Evolutionary conservation across 2,797 vertebrate genomes (phyloP), one percentile per base, ranked within the genome.

Genomic region (Spondyliosoma cantharus): DNA sequence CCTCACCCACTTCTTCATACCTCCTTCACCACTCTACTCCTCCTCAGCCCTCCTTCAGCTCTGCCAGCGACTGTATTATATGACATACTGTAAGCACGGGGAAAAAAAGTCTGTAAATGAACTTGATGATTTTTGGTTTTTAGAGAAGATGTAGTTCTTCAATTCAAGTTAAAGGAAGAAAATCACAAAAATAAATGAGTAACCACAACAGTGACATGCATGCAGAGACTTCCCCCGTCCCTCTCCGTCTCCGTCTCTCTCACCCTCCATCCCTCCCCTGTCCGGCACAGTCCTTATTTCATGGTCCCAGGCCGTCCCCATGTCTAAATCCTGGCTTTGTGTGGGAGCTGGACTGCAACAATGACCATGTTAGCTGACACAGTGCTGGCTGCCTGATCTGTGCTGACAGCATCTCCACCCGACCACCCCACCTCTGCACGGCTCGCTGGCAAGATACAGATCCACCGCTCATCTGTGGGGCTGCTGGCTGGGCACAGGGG

Each of bases 261-360:
- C 53, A 16, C 19, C 73, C 42, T 16, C 17, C 64, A 4, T 71
- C 68, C 52, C 48, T 4, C 46, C 49, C 16, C 56, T 58, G 27
- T 57, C 65, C 25, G 3, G 27, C 24, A 64, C 69, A 19, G 80
- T 74, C 69, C 78, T 76, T 52, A 70, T 82, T 74, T 62, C 50
- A 48, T 52, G 69, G 43, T 78, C 77, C 62, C 29, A 7, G 42
- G 48, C 8, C 69, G 48, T 56, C 54, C 60, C 49, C 15, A 1
- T 42, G 19, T 64, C 78, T 89, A 93, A 94, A 95, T 91, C 90
- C 91, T 43, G 84, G 77, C 87, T 89, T 92, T 92, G 89, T 93
- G 68, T 70, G 3, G 42, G 62, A 75, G 86, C 70, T 81, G 78
- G 48, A 84, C 46, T 57, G 65, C 66, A 90, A 92, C 91, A 94